phyloP scores from a whole-genome alignment of 2,797 vertebrate species.

The Karalla daura region DNA sequence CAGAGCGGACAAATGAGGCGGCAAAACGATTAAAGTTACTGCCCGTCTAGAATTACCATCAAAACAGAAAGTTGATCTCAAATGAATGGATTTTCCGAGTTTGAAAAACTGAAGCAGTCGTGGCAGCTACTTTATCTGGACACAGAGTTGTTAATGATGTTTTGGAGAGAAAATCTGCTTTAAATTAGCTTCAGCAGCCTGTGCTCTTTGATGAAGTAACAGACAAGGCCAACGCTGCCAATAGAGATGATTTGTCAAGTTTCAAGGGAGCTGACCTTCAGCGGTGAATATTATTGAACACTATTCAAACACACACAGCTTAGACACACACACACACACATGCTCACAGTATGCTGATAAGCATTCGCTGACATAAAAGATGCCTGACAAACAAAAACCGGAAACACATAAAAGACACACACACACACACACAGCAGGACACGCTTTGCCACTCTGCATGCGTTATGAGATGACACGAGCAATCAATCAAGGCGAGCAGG shows the following conservation, averaged over 20 bases:
- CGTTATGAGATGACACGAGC: conserved; percentile 9
- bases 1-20: too few species aligned
- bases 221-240: conserved; percentile 49
- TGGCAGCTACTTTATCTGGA: background rate
- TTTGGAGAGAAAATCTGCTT: background rate
- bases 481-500: conserved; percentile 34
- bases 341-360: too few species aligned
- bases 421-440: background rate
- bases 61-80: background rate
- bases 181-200: conserved; percentile 21
- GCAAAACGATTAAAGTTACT: too few species aligned
- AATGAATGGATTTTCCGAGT: background rate
- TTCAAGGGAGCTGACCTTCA: conserved; percentile 65
- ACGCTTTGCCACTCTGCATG: conserved; percentile 21
- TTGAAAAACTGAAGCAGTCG: background rate
- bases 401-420: background rate
- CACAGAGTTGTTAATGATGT: background rate
- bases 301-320: background rate
- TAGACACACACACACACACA: background rate
- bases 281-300: conserved; percentile 33
- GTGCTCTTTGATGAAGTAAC: conserved; percentile 37
- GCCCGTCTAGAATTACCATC: background rate
- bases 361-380: background rate
- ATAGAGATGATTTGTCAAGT: conserved; percentile 64
- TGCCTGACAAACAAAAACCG: background rate